Percentiles rank a stretch among this genome's conserved stretches.
Evolutionary conservation across 30 jellyfish, hydroid and myxozoan genomes (phyloP).

Genomic region (Haliclystus octoradiatus): DNA sequence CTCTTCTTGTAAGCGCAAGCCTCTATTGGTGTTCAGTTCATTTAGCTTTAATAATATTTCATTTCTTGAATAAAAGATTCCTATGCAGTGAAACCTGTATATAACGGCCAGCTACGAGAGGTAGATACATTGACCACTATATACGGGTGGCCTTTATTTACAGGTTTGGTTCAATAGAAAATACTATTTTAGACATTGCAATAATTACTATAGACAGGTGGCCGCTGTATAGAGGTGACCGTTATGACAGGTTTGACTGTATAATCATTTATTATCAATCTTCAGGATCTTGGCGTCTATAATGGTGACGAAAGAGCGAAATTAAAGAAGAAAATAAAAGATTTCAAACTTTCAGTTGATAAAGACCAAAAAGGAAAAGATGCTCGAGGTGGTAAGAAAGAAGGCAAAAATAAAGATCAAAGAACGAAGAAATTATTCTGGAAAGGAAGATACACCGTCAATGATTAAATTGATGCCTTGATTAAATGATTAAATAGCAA

Average conservation of each 20-base stretch:
- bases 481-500: too few species aligned
- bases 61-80: too few species aligned
- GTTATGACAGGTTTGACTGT: too few species aligned
- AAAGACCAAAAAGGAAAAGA: conserved; percentile 36
- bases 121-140: too few species aligned
- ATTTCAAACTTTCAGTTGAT: conserved; percentile 20
- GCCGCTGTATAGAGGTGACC: too few species aligned
- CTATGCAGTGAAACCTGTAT: too few species aligned
- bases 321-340: conserved; percentile 65
- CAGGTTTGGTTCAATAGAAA: too few species aligned
- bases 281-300: conserved; percentile 72
- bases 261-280: not conserved
- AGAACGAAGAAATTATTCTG: conserved; percentile 42
- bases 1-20: not conserved
- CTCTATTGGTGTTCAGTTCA: not conserved
- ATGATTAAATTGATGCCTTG: conserved; percentile 23
- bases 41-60: too few species aligned
- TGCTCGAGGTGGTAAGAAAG: conserved; percentile 29
- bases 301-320: conserved; percentile 63
- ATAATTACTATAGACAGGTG: too few species aligned
- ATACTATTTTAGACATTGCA: too few species aligned
- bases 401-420: conserved; percentile 29
- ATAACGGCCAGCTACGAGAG: too few species aligned
- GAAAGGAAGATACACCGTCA: conserved; percentile 87
- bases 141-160: too few species aligned